A percentile compares a stretch with the other conserved stretches of the same genome.
Conservation (phyloP, 1,140 invertebrate genomes). For the Drosophila kanapiae region DNA sequence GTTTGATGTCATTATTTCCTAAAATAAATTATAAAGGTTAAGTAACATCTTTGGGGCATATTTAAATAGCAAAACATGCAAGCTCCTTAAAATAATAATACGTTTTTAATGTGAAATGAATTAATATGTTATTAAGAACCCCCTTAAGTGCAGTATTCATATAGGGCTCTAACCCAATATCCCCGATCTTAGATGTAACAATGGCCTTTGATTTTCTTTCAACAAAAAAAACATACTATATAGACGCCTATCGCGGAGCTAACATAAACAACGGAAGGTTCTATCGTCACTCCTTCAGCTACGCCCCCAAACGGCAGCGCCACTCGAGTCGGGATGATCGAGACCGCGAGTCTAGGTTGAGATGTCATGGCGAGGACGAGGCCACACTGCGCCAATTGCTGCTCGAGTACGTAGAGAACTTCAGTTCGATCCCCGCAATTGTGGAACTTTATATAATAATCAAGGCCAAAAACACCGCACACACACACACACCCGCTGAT, state of each 20-base stretch:
- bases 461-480: conserved; percentile 7
- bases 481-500: conserved; percentile 16
- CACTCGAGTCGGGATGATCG: conserved; percentile 81
- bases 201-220: neutral
- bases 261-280: conserved; percentile 84
- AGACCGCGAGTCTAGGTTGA: conserved; percentile 83
- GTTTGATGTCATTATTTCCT: neutral
- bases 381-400: conserved; percentile 85
- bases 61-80: no score
- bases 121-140: neutral
- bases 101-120: no score
- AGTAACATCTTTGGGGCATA: no score
- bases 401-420: conserved; percentile 82
- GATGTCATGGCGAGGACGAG: conserved; percentile 85
- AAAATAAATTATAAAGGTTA: neutral
- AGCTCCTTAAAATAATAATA: neutral
- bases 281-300: conserved; percentile 85
- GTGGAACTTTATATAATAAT: neutral
- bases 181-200: neutral
- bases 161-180: neutral
- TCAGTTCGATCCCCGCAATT: neutral
- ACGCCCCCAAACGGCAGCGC: conserved; percentile 82
- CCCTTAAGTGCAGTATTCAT: neutral
- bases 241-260: conserved; percentile 81
- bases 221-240: neutral